Evolutionary conservation across 1,140 invertebrate species (phyloP).

Genomic region (Geopemphigus sp.): DNA sequence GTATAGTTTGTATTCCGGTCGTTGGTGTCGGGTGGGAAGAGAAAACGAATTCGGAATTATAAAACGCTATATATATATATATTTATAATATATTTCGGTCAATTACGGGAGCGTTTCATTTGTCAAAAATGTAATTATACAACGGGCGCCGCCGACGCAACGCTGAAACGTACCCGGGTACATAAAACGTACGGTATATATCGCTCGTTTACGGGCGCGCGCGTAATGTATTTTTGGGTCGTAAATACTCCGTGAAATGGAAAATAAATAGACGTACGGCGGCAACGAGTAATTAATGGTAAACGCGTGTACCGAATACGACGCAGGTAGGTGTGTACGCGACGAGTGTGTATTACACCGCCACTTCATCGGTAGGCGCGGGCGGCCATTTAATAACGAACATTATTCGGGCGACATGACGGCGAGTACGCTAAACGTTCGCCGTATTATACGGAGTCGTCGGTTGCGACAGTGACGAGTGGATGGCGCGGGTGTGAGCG

Average conservation of each 20-base stretch:
- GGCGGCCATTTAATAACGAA: no score
- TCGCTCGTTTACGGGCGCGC: neutral
- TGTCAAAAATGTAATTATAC: conserved; percentile 21
- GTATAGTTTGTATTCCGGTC: conserved; percentile 2
- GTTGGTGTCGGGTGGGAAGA: neutral
- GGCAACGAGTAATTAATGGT: no score
- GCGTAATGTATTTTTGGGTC: neutral
- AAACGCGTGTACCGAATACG: no score
- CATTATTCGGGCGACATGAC: no score
- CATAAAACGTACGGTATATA: neutral
- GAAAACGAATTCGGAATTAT: neutral
- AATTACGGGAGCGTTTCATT: conserved; percentile 6
- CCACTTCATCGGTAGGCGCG: no score
- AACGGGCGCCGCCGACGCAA: neutral
- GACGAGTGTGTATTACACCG: no score
- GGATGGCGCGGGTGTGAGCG: no score
- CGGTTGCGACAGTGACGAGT: no score
- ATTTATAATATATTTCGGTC: conserved; percentile 8
- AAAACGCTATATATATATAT: no score
- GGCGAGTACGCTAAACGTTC: no score
- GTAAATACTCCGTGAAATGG: neutral
- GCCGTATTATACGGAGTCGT: no score
- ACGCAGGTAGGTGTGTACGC: no score
- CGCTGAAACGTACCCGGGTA: neutral
- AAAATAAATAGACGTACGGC: neutral